Evolutionary conservation across 2,113 vertebrate genomes (phyloP).

Genomic region (Muscicapa adusta): DNA sequence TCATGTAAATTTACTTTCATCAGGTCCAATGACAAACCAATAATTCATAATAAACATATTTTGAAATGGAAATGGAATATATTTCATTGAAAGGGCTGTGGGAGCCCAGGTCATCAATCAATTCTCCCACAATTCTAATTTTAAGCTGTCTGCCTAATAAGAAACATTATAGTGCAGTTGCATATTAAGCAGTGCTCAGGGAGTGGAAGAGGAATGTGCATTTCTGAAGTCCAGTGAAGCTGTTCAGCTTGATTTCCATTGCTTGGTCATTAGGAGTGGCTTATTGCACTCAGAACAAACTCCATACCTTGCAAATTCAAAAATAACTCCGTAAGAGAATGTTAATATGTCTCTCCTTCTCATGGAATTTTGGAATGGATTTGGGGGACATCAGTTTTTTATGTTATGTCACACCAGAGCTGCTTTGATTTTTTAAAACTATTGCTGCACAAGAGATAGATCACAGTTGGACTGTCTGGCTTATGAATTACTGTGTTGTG

Average conservation of each 20-base stretch:
- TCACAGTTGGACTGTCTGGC: slow-evolving; percentile 24
- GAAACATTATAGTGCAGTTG: slow-evolving; percentile 6
- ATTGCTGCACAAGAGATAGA: neutral
- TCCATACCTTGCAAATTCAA: neutral
- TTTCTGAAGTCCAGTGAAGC: neutral
- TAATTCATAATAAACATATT: slow-evolving; percentile 64
- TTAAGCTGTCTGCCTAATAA: slow-evolving; percentile 43
- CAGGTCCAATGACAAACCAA: slow-evolving; percentile 31
- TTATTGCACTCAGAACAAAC: neutral
- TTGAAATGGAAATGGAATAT: slow-evolving; percentile 41
- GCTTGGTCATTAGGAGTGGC: neutral
- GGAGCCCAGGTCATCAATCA: slow-evolving; percentile 45
- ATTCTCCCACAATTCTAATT: slow-evolving; percentile 33
- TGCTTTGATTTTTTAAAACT: slow-evolving; percentile 9
- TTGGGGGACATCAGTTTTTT: neutral
- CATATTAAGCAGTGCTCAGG: neutral
- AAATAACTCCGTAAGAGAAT: neutral
- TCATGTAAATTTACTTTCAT: slow-evolving; percentile 31
- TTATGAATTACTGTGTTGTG: slow-evolving; percentile 14
- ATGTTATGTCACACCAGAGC: neutral
- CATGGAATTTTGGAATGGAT: neutral
- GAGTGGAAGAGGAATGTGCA: neutral
- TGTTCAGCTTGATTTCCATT: neutral
- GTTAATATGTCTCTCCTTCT: neutral
- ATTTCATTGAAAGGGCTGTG: slow-evolving; percentile 13